These are phyloP conservation scores for Sebastes alutus DNA, from an alignment of 2,797 vertebrate genomes.

Conservation along the genomic window DNA sequence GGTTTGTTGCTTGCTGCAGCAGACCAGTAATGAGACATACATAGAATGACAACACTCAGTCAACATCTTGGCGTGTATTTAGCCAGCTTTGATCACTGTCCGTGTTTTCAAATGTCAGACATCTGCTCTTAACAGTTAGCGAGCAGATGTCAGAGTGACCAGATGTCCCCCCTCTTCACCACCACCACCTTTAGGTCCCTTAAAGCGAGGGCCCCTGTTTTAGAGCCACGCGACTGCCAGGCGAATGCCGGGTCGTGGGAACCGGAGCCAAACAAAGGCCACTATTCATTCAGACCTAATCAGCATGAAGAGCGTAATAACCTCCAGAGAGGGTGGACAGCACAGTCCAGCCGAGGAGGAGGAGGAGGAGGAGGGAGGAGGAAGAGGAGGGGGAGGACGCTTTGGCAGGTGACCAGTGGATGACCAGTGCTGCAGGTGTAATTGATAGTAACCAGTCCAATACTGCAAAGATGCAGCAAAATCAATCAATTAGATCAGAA, in stretches of 20 bases:
- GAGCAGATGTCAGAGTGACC: slow-evolving; percentile 87
- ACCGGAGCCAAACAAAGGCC: slow-evolving; percentile 85
- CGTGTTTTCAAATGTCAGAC: slow-evolving; percentile 73
- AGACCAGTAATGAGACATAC: neutral
- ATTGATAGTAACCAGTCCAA: neutral
- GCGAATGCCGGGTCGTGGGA: slow-evolving; percentile 90
- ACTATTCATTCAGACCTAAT: slow-evolving; percentile 88
- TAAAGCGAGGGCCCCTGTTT: slow-evolving; percentile 73
- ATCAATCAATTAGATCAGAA: neutral
- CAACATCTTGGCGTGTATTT: neutral
- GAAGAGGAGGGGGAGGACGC: neutral
- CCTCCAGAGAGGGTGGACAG: slow-evolving; percentile 79
- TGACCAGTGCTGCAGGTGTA: slow-evolving; percentile 24
- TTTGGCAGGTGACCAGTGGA: slow-evolving; percentile 48
- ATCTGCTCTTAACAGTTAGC: slow-evolving; percentile 78
- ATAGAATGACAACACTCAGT: neutral
- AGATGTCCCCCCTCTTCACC: slow-evolving; percentile 78
- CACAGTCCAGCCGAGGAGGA: slow-evolving; percentile 44
- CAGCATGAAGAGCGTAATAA: slow-evolving; percentile 88
- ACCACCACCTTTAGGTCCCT: slow-evolving; percentile 45
- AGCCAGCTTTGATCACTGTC: slow-evolving; percentile 46
- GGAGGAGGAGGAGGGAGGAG: slow-evolving; percentile 4
- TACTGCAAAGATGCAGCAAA: neutral
- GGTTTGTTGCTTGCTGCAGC: neutral
- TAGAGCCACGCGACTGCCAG: slow-evolving; percentile 87